Evolutionary conservation across 1,140 invertebrate genomes (phyloP), one percentile per base, ranked within the genome.

Genomic region (Proctacanthus coquilletti): DNA sequence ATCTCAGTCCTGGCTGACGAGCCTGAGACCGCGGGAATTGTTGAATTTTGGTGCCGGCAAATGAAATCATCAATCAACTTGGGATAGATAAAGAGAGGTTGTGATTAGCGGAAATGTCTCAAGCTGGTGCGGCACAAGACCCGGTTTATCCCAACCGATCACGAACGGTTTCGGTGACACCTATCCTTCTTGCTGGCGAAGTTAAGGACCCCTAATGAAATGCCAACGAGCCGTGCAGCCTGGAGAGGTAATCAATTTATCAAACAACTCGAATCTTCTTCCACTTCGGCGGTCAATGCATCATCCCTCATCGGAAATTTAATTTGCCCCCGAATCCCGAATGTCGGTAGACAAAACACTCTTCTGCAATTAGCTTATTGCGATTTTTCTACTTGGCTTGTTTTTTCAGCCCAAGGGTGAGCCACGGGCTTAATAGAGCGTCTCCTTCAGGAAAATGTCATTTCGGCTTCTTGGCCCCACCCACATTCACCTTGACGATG

Each of bases 341-440:
- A 27, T 9, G 8, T 9, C 23, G 23, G 23, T 27, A 27, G 23
- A 27, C 23, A 27, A 27, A 27, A 27, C 23, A 27, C 23, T 27
- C 23, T 27, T 27, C 23, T 27, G 23, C 23, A 27, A 27, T 27
- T 27, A 27, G 23, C 23, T 27, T 27, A 27, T 27, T 27, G 23
- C 23, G 23, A 27, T 27, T 27, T 27, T 27, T 27, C 23, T 27
- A 27, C 23, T 27, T 27, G 23, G 23, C 13, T 27, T 27, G 13
- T 8, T 27, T 27, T 27, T 27, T 27, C n/a, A 27, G 13, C 23
- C 13, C 23, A 27, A 27, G 23, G 23, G 23, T 27, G 23, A 27
- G n/a, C n/a, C n/a, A n/a, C n/a, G n/a, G n/a, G n/a, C n/a, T n/a
- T n/a, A n/a, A n/a, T n/a, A n/a, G n/a, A n/a, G n/a, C n/a, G n/a